These are phyloP conservation scores for Aspiorhynchus laticeps DNA, from an alignment of 2,113 vertebrate species.

Conservation along the genomic window DNA sequence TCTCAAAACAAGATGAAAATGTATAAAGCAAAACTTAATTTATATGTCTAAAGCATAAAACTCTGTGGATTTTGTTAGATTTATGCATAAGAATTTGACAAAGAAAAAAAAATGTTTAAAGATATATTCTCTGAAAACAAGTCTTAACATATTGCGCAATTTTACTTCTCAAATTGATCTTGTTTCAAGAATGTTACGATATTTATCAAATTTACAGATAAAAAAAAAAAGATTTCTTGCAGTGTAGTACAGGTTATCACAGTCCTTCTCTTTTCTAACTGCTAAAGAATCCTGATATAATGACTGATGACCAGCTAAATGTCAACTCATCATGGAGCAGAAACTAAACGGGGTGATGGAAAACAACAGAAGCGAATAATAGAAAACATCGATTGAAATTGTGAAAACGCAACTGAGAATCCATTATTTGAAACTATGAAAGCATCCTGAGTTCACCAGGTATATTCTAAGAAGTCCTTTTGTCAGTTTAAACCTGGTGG, in stretches of 20 bases:
- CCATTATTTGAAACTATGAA: slow-evolving; percentile 60
- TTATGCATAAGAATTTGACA: neutral
- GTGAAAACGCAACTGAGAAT: slow-evolving; percentile 62
- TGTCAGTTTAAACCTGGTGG: slow-evolving; percentile 47
- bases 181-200: neutral
- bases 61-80: neutral
- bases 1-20: neutral
- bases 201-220: neutral
- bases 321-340: slow-evolving; percentile 62
- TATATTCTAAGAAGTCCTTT: slow-evolving; percentile 55
- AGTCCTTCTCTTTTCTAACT: slow-evolving; percentile 58
- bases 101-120: neutral
- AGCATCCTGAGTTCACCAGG: slow-evolving; percentile 64
- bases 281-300: slow-evolving; percentile 57
- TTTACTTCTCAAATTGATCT: neutral
- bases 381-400: slow-evolving; percentile 51
- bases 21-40: neutral
- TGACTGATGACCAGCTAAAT: slow-evolving; percentile 61
- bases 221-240: neutral
- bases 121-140: neutral
- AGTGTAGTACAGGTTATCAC: slow-evolving; percentile 58
- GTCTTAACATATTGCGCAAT: neutral
- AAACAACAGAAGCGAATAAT: slow-evolving; percentile 52
- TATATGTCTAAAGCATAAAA: neutral
- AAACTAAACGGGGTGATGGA: slow-evolving; percentile 52